A percentile compares a stretch with the other conserved stretches of the same genome.
phyloP scores from a whole-genome alignment of 2,888 invertebrate species.

The Folsomia candida region DNA sequence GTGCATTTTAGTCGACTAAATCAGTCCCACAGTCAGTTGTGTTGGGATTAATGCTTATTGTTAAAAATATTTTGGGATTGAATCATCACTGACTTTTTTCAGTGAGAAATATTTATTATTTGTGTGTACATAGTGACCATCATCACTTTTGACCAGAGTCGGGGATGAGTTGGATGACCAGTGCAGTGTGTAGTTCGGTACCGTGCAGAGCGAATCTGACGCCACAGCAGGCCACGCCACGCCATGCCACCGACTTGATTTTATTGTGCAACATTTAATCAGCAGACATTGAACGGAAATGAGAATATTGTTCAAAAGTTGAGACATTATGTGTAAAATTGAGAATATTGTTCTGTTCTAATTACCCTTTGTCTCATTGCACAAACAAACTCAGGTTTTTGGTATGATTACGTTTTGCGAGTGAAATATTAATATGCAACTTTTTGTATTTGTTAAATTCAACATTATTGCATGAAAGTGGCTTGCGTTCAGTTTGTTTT shows the following conservation, averaged over 20 bases:
- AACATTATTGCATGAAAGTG: background rate
- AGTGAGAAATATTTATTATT: too few species aligned
- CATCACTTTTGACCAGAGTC: too few species aligned
- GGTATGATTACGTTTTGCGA: background rate
- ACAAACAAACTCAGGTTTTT: background rate
- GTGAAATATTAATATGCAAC: too few species aligned
- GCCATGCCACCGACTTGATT: background rate
- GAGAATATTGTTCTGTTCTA: background rate
- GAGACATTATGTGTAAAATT: background rate
- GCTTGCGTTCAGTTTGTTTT: background rate
- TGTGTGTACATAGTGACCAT: too few species aligned
- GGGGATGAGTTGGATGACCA: background rate
- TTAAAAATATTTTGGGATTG: too few species aligned
- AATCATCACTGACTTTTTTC: too few species aligned
- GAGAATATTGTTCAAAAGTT: background rate
- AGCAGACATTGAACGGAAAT: background rate
- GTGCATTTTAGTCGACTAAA: background rate
- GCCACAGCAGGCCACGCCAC: too few species aligned
- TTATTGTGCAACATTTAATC: background rate
- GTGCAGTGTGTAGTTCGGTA: too few species aligned
- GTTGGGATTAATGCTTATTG: too few species aligned
- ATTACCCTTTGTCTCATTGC: background rate
- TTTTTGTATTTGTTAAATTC: too few species aligned
- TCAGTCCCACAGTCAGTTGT: too few species aligned
- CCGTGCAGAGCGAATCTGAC: too few species aligned